phyloP scores from a whole-genome alignment of 2,888 invertebrate genomes.

The Linnaemya vulpina region DNA sequence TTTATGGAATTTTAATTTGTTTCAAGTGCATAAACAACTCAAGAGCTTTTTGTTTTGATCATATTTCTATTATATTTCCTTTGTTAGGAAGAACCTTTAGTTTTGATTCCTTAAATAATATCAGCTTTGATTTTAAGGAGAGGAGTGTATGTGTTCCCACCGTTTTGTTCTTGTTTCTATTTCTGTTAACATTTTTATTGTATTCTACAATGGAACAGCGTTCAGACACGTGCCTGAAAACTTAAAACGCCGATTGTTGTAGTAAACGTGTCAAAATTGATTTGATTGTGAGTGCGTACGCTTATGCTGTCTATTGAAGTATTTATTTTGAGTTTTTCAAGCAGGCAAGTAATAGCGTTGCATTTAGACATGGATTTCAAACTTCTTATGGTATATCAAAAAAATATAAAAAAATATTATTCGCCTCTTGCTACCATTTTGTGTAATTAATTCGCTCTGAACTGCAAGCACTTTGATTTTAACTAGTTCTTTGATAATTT shows the following conservation, averaged over 20 bases:
- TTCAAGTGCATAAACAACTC: conserved; percentile 12
- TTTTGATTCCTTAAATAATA: background rate
- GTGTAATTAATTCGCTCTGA: too few relatives aligned
- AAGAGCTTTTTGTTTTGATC: conserved; percentile 56
- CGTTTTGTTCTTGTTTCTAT: conserved; percentile 26
- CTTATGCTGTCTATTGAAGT: background rate
- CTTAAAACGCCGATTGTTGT: conserved; percentile 19
- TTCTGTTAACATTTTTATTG: conserved; percentile 14
- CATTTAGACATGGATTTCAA: background rate
- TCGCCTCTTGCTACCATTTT: too few relatives aligned
- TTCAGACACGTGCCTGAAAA: conserved; percentile 59
- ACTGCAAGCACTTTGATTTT: too few relatives aligned
- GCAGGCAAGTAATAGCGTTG: conserved; percentile 49
- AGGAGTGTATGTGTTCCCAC: conserved; percentile 19
- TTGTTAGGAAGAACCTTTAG: background rate
- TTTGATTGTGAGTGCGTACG: conserved; percentile 5
- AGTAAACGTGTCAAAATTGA: conserved; percentile 66
- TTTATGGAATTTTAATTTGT: background rate
- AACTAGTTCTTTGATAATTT: too few relatives aligned
- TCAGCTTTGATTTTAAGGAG: conserved; percentile 40
- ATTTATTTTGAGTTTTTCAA: conserved; percentile 47
- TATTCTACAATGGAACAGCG: conserved; percentile 55
- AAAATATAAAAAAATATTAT: too few relatives aligned
- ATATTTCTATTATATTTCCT: conserved; percentile 45
- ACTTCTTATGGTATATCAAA: too few relatives aligned